These are phyloP conservation scores for Ochropleura plecta DNA, from an alignment of 2,888 invertebrate species.

Conservation along the genomic window DNA sequence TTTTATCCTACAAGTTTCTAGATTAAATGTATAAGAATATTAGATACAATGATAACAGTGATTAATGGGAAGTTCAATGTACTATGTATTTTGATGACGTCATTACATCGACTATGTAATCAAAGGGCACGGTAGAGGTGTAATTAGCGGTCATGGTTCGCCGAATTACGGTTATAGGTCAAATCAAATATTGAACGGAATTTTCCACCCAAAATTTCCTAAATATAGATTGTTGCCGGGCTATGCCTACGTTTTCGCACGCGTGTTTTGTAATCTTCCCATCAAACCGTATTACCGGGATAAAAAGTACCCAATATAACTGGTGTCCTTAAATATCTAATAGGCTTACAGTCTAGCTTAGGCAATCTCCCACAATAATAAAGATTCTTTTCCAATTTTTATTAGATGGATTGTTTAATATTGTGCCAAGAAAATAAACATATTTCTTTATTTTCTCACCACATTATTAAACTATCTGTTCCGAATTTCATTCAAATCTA, in stretches of 20 bases:
- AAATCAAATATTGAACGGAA: slow-evolving; percentile 18
- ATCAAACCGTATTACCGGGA: background rate
- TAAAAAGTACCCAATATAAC: background rate
- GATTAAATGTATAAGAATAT: background rate
- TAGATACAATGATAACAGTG: background rate
- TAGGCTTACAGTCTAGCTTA: no score
- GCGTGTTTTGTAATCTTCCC: background rate
- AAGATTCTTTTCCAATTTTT: no score
- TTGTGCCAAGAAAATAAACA: no score
- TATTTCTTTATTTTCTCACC: no score
- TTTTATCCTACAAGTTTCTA: no score
- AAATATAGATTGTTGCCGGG: background rate
- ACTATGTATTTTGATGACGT: slow-evolving; percentile 21
- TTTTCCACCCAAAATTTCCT: background rate
- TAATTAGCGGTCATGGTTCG: slow-evolving; percentile 23
- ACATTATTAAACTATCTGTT: no score
- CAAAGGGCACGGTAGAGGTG: slow-evolving; percentile 6
- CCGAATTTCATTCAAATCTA: no score
- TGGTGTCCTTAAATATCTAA: no score
- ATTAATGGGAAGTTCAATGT: slow-evolving; percentile 1
- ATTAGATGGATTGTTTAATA: no score
- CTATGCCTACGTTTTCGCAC: background rate
- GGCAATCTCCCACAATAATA: no score
- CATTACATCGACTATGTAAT: slow-evolving; percentile 4
- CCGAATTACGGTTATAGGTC: background rate